These are phyloP conservation scores for Ceratoteleas bidentatus DNA, from an alignment of 1,140 invertebrate species.

Conservation along the genomic window DNA sequence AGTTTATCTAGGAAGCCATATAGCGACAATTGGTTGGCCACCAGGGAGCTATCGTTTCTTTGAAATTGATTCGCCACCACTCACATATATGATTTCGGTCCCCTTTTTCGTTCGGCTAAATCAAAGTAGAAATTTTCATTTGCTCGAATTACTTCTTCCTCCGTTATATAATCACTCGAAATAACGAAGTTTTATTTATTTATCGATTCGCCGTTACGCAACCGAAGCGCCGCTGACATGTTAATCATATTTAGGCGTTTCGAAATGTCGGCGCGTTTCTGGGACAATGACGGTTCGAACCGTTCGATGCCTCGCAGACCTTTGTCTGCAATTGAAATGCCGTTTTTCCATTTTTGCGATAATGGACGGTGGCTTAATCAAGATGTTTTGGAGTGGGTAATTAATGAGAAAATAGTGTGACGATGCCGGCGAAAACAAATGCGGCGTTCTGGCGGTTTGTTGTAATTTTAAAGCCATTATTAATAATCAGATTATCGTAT, in stretches of 20 bases:
- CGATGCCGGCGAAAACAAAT: constrained; percentile 10
- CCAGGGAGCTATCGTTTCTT: constrained; percentile 62
- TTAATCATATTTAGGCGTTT: too few species aligned
- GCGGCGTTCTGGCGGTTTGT: background rate
- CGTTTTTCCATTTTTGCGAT: too few species aligned
- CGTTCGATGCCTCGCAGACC: too few species aligned
- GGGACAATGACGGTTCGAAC: too few species aligned
- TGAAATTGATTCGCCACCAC: constrained; percentile 64
- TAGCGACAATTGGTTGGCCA: constrained; percentile 63
- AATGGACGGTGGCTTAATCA: too few species aligned
- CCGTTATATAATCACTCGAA: too few species aligned
- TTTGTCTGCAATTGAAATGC: too few species aligned
- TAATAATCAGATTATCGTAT: constrained; percentile 53
- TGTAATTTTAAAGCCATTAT: constrained; percentile 45
- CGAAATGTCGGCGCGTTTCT: too few species aligned
- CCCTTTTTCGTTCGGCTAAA: constrained; percentile 20
- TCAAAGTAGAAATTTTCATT: constrained; percentile 50
- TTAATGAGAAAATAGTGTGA: background rate
- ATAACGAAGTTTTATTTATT: constrained; percentile 6
- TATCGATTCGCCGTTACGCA: background rate
- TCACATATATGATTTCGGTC: constrained; percentile 58
- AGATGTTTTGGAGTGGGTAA: background rate
- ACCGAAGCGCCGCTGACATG: too few species aligned
- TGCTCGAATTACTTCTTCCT: constrained; percentile 31
- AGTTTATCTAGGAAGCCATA: constrained; percentile 68